Percentiles rank a stretch among this genome's conserved stretches.
Evolutionary conservation across 2,113 vertebrate genomes (phyloP).

Genomic region (Gobius niger): DNA sequence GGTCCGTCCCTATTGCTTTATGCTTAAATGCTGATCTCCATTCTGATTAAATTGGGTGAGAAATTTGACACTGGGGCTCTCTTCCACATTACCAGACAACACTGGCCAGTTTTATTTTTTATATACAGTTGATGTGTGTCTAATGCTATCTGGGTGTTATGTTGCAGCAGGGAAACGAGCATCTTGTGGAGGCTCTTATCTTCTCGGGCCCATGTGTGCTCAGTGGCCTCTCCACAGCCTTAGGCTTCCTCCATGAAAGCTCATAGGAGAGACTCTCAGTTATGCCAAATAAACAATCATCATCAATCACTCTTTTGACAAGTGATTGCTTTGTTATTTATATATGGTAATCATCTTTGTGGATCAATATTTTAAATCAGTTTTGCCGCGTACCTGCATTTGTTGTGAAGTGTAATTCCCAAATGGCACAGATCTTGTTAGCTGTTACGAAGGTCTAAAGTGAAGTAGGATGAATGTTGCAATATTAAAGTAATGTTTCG

Average conservation of each 20-base stretch:
- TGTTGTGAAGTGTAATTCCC: conserved; percentile 3
- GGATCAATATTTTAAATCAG: conserved; percentile 28
- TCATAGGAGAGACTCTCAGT: conserved; percentile 34
- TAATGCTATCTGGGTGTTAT: conserved; percentile 59
- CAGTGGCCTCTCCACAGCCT: conserved; percentile 59
- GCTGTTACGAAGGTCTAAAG: too few species aligned
- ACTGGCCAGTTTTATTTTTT: conserved; percentile 52
- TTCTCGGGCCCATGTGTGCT: conserved; percentile 63
- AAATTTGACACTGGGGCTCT: conserved; percentile 41
- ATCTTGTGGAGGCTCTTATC: conserved; percentile 74
- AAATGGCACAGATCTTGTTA: conserved; percentile 34
- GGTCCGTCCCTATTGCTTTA: conserved; percentile 37
- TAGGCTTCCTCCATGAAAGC: conserved; percentile 42
- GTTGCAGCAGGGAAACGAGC: conserved; percentile 69
- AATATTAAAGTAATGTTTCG: too few species aligned
- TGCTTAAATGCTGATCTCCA: conserved; percentile 20
- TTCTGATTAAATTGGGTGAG: conserved; percentile 50
- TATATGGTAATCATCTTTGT: conserved; percentile 11
- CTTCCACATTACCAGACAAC: conserved; percentile 38
- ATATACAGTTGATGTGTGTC: conserved; percentile 51
- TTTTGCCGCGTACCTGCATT: neutral
- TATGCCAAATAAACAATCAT: conserved; percentile 35
- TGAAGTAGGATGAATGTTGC: neutral
- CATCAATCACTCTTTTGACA: conserved; percentile 34
- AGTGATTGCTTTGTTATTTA: conserved; percentile 15